Evolutionary conservation across 2,888 invertebrate species (phyloP), one percentile per base, ranked within the genome.

Genomic region (Anagyrus pseudococci): DNA sequence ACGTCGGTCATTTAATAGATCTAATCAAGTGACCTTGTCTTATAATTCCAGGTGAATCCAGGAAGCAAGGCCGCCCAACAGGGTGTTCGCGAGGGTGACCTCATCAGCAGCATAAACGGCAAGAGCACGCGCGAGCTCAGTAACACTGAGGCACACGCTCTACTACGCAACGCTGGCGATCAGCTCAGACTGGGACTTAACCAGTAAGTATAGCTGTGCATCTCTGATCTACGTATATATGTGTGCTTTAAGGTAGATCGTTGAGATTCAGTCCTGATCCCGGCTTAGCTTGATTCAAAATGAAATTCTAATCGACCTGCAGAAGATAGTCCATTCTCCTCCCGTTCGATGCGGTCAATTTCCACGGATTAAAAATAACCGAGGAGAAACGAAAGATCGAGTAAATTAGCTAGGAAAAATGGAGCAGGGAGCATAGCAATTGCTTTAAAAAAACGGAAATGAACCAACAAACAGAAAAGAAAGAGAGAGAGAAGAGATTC

Each of bases 31-130:
- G 33, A 13, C 33, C 13, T 6, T 4, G 29, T 37, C 37, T 4
- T 54, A 55, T 64, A 56, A 60, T 87, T 88, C 57, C 86, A 93
- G 93, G 92, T 93, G 72, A 93, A 93, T 82, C 92, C 92, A 10
- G 92, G 92, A 58, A 90, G 93, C 73, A 92, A 93, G 79, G 92
- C 93, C n/a, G 89, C 91, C 29, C 83, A 88, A 71, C 87, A 89
- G 74, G 93, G 93, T 7, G 86, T 93, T 59, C 83, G 91, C 57
- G 93, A 93, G 78, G 93, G 93, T 40, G 93, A 93, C 81, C 85
- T 91, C 70, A 89, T 94, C 73, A 88, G 90, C 48, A 87, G 88
- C 64, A 91, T 94, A 79, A 92, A 93, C 82, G 90, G 89, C 22
- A 86, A 86, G 72, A 83, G 85, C 58, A 90, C 88, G 33, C 85